A percentile compares a stretch with the other conserved stretches of the same genome.
Conservation (phyloP, 2,797 vertebrate species). For the Sebastes minor region DNA sequence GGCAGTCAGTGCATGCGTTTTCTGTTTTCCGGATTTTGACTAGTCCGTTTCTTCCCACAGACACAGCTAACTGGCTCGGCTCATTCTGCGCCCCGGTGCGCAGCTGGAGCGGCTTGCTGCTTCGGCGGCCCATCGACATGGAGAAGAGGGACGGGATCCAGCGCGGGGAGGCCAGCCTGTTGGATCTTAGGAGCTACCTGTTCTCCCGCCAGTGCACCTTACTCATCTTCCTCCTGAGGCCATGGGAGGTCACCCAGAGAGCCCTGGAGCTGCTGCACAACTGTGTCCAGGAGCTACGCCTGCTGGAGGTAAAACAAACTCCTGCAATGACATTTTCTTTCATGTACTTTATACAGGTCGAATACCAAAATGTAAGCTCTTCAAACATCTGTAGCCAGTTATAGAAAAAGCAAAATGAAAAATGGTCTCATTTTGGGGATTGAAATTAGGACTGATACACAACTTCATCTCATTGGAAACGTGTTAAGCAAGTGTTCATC, state of each 20-base stretch:
- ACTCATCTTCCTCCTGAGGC: conserved; percentile 95
- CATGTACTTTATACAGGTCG: background rate
- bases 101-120: conserved; percentile 93
- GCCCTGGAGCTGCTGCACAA: conserved; percentile 96
- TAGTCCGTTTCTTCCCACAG: conserved; percentile 63
- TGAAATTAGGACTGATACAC: background rate
- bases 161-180: conserved; percentile 89
- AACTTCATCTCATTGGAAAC: background rate
- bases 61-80: conserved; percentile 96
- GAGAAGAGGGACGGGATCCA: conserved; percentile 96
- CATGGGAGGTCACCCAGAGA: conserved; percentile 96
- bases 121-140: conserved; percentile 97
- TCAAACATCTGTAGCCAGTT: background rate
- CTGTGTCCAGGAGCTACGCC: conserved; percentile 94
- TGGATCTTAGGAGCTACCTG: conserved; percentile 96
- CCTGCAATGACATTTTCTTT: background rate
- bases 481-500: background rate
- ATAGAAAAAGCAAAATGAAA: background rate
- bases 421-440: no score
- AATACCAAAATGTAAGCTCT: background rate
- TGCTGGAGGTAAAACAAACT: conserved; percentile 86
- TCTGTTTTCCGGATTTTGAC: background rate
- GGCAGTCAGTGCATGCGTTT: background rate
- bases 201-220: conserved; percentile 98
- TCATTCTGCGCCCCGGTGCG: conserved; percentile 95